Evolutionary conservation across 2,797 vertebrate species (phyloP).

Genomic region (Rhynchotus rufescens): DNA sequence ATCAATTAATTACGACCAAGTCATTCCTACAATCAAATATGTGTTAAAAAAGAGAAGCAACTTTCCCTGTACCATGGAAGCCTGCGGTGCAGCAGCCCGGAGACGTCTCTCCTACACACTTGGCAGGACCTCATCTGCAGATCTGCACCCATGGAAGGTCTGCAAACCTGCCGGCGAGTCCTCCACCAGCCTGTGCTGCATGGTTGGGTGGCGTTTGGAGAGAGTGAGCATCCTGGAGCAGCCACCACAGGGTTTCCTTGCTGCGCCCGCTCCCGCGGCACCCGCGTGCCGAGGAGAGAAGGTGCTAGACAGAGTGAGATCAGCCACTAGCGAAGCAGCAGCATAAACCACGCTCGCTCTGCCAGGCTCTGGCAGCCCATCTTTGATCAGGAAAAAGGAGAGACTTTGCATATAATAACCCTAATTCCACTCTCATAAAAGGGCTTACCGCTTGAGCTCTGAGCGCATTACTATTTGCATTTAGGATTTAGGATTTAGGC

Average conservation of each 20-base stretch:
- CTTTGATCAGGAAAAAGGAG: background rate
- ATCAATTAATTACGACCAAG: background rate
- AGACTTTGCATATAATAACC: fast-evolving
- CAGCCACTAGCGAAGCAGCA: background rate
- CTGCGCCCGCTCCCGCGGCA: background rate
- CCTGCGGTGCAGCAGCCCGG: background rate
- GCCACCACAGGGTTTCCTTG: background rate
- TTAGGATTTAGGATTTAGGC: background rate
- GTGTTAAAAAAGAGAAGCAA: background rate
- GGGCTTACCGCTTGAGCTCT: background rate
- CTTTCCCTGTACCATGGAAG: background rate
- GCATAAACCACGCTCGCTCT: background rate
- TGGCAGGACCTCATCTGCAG: background rate
- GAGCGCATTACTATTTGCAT: background rate
- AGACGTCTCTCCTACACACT: background rate
- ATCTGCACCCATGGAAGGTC: background rate
- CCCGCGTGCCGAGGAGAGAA: fast-evolving
- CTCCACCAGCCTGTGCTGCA: background rate
- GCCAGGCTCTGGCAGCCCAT: fast-evolving
- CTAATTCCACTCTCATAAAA: background rate
- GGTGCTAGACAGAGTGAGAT: slow-evolving; percentile 8
- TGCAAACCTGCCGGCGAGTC: background rate
- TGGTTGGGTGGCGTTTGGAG: fast-evolving
- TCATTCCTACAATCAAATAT: background rate
- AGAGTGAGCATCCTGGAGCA: background rate